A percentile compares a stretch with the other conserved stretches of the same genome.
phyloP scores from a whole-genome alignment of 35 echinoderm and acorn worm species.

The Apostichopus californicus region DNA sequence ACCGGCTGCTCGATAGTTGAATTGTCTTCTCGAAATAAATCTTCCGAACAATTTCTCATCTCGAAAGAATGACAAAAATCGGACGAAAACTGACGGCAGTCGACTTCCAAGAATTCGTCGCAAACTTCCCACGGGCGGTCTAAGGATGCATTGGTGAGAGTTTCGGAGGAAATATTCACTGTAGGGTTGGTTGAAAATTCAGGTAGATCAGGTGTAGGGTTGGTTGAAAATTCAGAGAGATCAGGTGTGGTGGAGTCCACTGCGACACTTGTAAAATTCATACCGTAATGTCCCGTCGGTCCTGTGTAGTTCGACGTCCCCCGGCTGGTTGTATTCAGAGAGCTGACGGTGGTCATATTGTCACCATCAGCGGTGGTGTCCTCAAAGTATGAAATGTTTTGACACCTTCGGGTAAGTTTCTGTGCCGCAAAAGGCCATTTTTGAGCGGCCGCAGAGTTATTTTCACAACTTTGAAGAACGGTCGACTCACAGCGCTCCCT shows the following conservation, averaged over 20 bases:
- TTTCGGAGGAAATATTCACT: not conserved
- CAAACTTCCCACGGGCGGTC: not conserved
- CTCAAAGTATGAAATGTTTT: not conserved
- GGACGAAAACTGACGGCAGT: not conserved
- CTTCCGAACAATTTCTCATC: constrained; percentile 17
- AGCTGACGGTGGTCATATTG: not conserved
- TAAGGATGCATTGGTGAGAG: not conserved
- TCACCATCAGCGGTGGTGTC: not conserved
- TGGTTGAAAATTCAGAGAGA: not conserved
- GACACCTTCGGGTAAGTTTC: not conserved
- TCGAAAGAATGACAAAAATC: not conserved
- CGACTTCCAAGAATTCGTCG: not conserved
- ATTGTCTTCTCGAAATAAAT: not conserved
- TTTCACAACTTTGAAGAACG: constrained; percentile 33
- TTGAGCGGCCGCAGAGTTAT: not conserved
- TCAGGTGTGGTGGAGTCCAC: not conserved
- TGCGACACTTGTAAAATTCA: not conserved
- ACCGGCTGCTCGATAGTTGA: not conserved
- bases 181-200: not conserved
- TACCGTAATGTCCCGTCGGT: not conserved
- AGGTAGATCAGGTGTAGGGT: not conserved
- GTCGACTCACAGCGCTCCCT: not conserved
- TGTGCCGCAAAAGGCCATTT: constrained; percentile 20
- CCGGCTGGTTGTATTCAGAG: not conserved
- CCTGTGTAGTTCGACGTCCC: not conserved